Evolutionary conservation across 1,140 invertebrate species (phyloP).

Genomic region (Homarus americanus): DNA sequence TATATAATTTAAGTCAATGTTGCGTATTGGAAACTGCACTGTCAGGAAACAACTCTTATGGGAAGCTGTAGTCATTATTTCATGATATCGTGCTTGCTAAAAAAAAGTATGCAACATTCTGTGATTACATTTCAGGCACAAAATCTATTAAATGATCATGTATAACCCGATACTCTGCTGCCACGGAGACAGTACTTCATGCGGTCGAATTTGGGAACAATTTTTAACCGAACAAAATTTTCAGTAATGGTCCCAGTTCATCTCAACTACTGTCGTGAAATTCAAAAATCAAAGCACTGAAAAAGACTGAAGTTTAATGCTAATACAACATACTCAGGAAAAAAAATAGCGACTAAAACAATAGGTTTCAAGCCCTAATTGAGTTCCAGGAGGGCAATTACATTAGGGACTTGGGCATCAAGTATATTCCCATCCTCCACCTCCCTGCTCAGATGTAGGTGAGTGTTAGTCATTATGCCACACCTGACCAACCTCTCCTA

Average conservation of each 20-base stretch:
- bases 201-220: neutral
- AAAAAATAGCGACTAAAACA: neutral
- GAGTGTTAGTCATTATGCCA: no score
- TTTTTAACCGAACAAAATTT: neutral
- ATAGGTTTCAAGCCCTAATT: neutral
- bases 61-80: neutral
- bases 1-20: neutral
- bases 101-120: neutral
- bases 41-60: neutral
- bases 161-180: neutral
- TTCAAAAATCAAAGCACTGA: no score
- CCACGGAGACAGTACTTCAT: neutral
- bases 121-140: slow-evolving; percentile 3
- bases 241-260: no score
- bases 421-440: neutral
- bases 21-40: neutral
- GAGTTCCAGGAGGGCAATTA: neutral
- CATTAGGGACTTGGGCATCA: neutral
- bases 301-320: no score
- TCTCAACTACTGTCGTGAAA: no score
- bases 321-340: neutral
- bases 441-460: no score
- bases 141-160: neutral
- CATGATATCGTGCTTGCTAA: neutral
- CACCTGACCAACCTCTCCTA: no score